Base-by-base conservation (phyloP, 2,113 vertebrate species). In the Phrynosoma platyrhinos region DNA sequence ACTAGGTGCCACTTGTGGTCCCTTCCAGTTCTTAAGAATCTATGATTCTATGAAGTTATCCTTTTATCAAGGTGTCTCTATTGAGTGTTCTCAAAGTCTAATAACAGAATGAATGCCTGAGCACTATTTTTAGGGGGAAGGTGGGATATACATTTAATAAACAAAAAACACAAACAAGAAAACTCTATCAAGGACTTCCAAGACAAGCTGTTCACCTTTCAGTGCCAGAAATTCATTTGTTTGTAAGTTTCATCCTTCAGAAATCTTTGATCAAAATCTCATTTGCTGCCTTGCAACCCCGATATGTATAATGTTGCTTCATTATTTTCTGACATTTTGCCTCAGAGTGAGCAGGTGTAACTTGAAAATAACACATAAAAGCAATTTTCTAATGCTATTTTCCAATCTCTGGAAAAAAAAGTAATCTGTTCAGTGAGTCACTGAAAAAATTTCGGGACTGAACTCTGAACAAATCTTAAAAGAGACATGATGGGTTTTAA, bases 261-360 rank as follows among this genome's bases (percentile, higher is more conserved):
- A 95, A 90, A 93, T 93, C 94, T 97, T 96, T 96, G 94, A 95
- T 96, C 92, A 92, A 87, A 94, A 94, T 95, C 86, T 81, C 47
- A 52, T 95, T 96, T 94, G 85, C 87, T 80, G 86, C 93, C 90
- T 94, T 96, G 89, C 88, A 95, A 82, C 93, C 92, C 95, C 91
- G 92, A 82, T 85, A 91, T 94, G 66, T 94, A 90, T 94, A 95
- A 92, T 91, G 88, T 93, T 94, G 91, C 93, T 95, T 96, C 93
- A 94, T 96, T 97, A 96, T 95, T 96, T 96, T 91, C 90, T 96
- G 95, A 96, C 95, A 96, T 94, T 93, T 95, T 95, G 88, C 88
- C 90, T 96, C 90, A 76, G 78, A 79, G 92, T 91, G 92, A 97
- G 90, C 94, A 95, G 92, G 91, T 95, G 87, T 92, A 94, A 92